Percentiles rank a stretch among this genome's conserved stretches.
phyloP scores from a whole-genome alignment of 2,113 vertebrate genomes.

The Leptocoma aspasia region DNA sequence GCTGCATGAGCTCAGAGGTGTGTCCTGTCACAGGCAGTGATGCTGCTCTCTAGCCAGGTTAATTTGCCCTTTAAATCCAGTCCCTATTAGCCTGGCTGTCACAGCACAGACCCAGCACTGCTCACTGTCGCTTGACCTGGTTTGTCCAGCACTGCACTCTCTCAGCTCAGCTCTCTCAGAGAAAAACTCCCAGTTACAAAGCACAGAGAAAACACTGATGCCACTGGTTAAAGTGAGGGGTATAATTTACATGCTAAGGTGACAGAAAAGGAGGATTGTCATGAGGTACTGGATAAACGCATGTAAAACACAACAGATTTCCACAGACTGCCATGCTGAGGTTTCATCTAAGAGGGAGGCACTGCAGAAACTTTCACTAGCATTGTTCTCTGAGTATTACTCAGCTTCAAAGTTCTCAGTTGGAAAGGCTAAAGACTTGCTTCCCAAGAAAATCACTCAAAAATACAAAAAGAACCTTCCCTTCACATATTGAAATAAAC shows the following conservation, averaged over 20 bases:
- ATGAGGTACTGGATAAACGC: neutral
- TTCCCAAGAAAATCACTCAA: neutral
- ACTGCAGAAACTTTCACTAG: neutral
- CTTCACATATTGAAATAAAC: neutral
- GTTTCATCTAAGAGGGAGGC: neutral
- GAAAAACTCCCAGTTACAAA: neutral
- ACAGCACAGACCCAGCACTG: neutral
- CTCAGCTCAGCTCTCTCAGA: neutral
- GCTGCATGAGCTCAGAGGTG: neutral
- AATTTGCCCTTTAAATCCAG: neutral
- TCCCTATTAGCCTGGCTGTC: neutral
- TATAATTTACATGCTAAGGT: neutral
- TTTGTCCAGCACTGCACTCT: neutral
- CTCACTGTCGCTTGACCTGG: neutral
- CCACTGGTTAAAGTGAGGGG: neutral
- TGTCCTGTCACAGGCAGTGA: fast-evolving
- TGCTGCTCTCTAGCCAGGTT: neutral
- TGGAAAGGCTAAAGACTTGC: neutral
- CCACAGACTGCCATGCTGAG: neutral
- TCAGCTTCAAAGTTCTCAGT: neutral
- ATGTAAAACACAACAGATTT: neutral
- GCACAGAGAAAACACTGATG: neutral
- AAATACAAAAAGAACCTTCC: neutral
- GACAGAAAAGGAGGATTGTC: neutral
- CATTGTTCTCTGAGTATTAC: neutral